phyloP scores from a whole-genome alignment of 2,888 invertebrate species.

The Synanthedon tipuliformis region DNA sequence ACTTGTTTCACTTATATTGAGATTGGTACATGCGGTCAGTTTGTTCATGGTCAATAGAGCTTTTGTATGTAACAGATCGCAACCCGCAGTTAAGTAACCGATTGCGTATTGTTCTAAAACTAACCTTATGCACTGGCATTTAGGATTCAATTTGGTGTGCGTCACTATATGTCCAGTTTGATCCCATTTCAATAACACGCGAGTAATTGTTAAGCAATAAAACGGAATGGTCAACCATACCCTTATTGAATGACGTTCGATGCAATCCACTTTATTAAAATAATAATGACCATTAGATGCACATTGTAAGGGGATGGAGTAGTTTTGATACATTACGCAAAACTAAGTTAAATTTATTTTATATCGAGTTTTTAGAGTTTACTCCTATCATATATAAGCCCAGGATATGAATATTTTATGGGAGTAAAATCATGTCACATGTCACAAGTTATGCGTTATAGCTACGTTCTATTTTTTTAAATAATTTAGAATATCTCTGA shows the following conservation, averaged over 20 bases:
- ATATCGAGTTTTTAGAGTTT: too few relatives aligned
- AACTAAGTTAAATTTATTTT: too few relatives aligned
- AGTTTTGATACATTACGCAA: neutral
- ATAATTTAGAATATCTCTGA: too few relatives aligned
- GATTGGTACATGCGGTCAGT: slow-evolving; percentile 9
- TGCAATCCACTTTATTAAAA: slow-evolving; percentile 38
- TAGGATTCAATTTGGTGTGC: neutral
- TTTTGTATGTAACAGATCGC: slow-evolving; percentile 1
- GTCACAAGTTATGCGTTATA: too few relatives aligned
- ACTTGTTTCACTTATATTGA: slow-evolving; percentile 12
- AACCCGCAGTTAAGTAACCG: neutral
- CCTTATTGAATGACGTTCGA: slow-evolving; percentile 18
- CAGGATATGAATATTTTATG: too few relatives aligned
- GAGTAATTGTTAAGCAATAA: slow-evolving; percentile 53
- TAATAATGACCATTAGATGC: slow-evolving; percentile 19
- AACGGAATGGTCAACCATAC: slow-evolving; percentile 42
- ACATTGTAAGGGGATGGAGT: slow-evolving; percentile 8
- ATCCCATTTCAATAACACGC: slow-evolving; percentile 3
- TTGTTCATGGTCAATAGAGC: slow-evolving; percentile 10
- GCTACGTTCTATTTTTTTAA: too few relatives aligned
- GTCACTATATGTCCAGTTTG: neutral
- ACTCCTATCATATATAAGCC: too few relatives aligned
- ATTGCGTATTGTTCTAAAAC: too few relatives aligned
- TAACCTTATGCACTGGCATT: too few relatives aligned
- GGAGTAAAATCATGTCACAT: too few relatives aligned